Conservation (phyloP, 2,113 vertebrate species). For the Corythornis cristatus region DNA sequence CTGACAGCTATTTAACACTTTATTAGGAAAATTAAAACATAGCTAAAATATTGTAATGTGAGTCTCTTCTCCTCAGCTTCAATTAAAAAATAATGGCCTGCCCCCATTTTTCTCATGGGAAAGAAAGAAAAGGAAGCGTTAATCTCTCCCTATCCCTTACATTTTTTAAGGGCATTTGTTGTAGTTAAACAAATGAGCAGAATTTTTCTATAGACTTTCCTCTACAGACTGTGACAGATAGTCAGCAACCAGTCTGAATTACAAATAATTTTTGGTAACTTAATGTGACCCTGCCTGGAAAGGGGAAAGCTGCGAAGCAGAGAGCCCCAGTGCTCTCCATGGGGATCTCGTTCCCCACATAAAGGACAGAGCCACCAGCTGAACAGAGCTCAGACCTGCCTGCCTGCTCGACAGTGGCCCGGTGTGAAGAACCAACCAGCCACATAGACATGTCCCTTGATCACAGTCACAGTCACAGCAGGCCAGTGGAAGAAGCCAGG, state of each 20-base stretch:
- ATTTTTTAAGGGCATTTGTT: background rate
- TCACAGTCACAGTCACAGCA: background rate
- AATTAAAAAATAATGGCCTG: background rate
- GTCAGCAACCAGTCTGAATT: background rate
- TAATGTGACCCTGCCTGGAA: background rate
- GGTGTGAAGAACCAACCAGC: background rate
- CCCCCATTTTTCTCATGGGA: background rate
- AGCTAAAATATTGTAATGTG: background rate
- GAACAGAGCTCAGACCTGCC: background rate
- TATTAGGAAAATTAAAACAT: background rate
- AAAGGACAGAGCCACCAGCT: background rate
- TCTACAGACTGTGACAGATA: background rate
- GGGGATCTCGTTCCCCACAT: background rate
- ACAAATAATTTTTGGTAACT: background rate
- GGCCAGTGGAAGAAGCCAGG: background rate
- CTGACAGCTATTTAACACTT: conserved; percentile 7
- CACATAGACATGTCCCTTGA: background rate
- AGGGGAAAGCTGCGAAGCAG: background rate
- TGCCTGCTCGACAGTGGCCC: background rate
- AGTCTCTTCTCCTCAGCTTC: background rate
- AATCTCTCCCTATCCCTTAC: background rate
- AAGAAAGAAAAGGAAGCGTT: background rate
- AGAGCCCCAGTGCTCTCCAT: background rate
- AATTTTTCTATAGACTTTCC: background rate
- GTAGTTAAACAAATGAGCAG: background rate